Evolutionary conservation across 2,797 vertebrate species (phyloP), one percentile per base, ranked within the genome.

Genomic region (Simalia tracyae): DNA sequence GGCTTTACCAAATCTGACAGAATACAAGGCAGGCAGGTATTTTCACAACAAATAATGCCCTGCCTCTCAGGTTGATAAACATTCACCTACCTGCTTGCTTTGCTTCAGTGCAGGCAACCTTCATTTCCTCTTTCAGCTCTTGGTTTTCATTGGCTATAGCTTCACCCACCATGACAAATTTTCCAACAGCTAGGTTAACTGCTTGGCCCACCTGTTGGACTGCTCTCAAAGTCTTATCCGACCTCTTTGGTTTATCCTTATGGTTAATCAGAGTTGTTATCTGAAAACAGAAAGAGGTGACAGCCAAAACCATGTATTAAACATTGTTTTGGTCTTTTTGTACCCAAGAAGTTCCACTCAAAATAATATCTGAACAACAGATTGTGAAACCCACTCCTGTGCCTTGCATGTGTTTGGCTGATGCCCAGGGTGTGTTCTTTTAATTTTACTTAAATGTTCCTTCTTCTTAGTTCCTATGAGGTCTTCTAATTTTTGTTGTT

Each of bases 221-320:
- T 91, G 99, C 98, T 94, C 98, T 98, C 94, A 98, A 97, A 86
- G 99, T 99, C 97, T 98, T 99, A 97, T 99, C 99, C 0, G 99
- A 99, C 96, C 99, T 98, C 97, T 98, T 99, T 93, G 98, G 98
- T 97, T 99, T 99, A 96, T 99, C 99, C 97, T 99, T 99, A 93
- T 99, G 99, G 97, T 99, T 99, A 97, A 99, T 99, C 95, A 99
- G 98, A 12, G 99, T 99, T 87, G 99, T 99, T 95, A 99, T 99
- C 99, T 99, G 97, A 86, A 97, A 97, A 89, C 15, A 93, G 42
- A 90, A 90, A 46, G 19, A 42, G 1, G 4, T 7, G n/a, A 5
- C 46, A 57, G 31, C 60, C 85, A 92, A 68, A 89, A 60, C 24
- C 28, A 56, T 14, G 42, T 7, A 15, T 22, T 42, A 81, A 59